phyloP scores from a whole-genome alignment of 2,113 vertebrate species.

The Centropus unirufus region DNA sequence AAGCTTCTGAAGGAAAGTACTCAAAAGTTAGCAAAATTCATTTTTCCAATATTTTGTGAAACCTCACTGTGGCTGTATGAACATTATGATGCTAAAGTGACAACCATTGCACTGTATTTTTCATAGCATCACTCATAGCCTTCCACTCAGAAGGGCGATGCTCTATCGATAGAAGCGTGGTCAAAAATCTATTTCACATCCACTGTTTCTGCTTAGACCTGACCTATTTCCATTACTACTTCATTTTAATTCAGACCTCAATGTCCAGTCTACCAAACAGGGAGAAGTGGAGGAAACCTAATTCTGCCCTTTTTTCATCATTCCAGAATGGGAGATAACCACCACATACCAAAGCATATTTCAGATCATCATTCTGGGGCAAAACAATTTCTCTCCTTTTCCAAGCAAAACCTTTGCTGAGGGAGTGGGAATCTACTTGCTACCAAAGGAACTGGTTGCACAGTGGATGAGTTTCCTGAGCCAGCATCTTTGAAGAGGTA shows the following conservation, averaged over 20 bases:
- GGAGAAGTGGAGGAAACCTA: neutral
- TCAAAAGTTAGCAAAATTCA: neutral
- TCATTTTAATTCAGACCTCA: neutral
- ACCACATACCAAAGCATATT: neutral
- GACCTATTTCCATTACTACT: neutral
- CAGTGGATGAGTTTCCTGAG: neutral
- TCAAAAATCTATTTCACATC: neutral
- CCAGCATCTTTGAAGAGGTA: neutral
- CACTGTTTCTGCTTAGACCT: neutral
- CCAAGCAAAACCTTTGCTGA: neutral
- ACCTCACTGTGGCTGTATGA: neutral
- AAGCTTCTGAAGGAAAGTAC: neutral
- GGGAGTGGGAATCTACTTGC: neutral
- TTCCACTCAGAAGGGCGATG: neutral
- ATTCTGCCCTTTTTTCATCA: neutral
- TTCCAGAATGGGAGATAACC: neutral
- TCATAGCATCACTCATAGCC: neutral
- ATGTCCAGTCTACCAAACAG: neutral
- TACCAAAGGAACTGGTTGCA: fast-evolving
- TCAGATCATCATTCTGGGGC: neutral
- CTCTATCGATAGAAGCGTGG: neutral
- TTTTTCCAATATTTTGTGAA: neutral
- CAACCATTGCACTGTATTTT: neutral
- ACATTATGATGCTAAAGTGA: neutral
- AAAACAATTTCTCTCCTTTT: neutral